These are phyloP conservation scores for Drosophila maculinotata DNA, from an alignment of 2,888 invertebrate species.

Conservation along the genomic window DNA sequence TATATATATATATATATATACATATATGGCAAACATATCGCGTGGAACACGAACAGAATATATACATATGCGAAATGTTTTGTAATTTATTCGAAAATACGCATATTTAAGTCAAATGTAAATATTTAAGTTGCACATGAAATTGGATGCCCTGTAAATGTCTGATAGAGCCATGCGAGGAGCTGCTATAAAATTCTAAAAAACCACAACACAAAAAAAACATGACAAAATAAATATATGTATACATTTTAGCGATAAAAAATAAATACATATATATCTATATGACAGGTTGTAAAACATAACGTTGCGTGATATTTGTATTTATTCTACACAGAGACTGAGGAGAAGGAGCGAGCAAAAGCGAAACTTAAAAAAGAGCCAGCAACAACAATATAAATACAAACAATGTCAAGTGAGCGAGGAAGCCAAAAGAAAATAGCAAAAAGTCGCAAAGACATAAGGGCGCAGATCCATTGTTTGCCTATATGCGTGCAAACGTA, in stretches of 20 bases:
- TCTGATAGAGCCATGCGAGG: constrained; percentile 60
- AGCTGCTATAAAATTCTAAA: constrained; percentile 65
- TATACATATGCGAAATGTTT: constrained; percentile 61
- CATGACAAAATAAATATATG: constrained; percentile 8
- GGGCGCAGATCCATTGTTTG: constrained; percentile 61
- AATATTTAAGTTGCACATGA: constrained; percentile 76
- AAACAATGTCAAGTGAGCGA: constrained; percentile 65
- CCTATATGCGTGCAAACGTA: constrained; percentile 24
- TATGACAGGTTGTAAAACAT: constrained; percentile 68
- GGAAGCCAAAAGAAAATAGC: constrained; percentile 16
- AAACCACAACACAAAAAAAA: constrained; percentile 37
- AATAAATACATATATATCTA: constrained; percentile 34
- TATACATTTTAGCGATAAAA: constrained; percentile 44
- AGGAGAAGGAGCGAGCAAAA: constrained; percentile 12
- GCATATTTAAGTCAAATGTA: constrained; percentile 79
- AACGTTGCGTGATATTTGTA: constrained; percentile 64
- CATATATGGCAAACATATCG: constrained; percentile 53
- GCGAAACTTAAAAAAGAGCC: constrained; percentile 45
- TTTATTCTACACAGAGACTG: constrained; percentile 50
- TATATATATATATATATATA: constrained; percentile 10
- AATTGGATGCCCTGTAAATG: constrained; percentile 67
- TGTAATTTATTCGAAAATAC: constrained; percentile 77
- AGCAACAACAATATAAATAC: constrained; percentile 27
- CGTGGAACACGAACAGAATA: constrained; percentile 57
- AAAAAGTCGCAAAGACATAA: constrained; percentile 68